phyloP scores from a whole-genome alignment of 2,797 vertebrate genomes.

The Myiotriccus ornatus region DNA sequence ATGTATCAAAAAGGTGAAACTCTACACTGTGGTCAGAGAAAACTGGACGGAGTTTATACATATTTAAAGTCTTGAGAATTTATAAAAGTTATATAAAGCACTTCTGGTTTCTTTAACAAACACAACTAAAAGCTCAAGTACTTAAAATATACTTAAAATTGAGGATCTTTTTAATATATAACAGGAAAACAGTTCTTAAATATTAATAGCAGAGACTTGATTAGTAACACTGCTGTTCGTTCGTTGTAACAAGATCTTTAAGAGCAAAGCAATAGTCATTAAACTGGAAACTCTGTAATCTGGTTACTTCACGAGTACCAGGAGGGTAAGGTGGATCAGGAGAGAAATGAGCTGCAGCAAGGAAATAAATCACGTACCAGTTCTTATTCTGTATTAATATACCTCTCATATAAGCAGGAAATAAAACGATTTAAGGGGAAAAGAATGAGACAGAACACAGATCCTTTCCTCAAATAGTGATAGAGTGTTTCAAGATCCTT shows the following conservation, averaged over 20 bases:
- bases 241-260: constrained; percentile 4
- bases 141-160: not conserved
- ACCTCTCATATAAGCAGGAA: not conserved
- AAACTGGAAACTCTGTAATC: constrained; percentile 23
- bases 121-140: not conserved
- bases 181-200: not conserved
- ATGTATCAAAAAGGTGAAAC: constrained; percentile 80
- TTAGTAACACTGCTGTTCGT: not conserved
- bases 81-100: not conserved
- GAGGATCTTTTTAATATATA: not conserved
- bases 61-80: constrained; percentile 62
- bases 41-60: constrained; percentile 88
- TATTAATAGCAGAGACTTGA: not conserved
- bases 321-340: not conserved
- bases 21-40: constrained; percentile 85
- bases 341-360: not conserved
- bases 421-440: not conserved
- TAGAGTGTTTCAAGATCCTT: not conserved
- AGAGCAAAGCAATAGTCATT: constrained; percentile 26
- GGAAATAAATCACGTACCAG: not conserved
- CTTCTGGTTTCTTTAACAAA: constrained; percentile 48
- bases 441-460: not conserved
- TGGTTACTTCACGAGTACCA: constrained; percentile 9
- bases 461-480: not conserved
- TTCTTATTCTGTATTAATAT: not conserved